phyloP scores from a whole-genome alignment of 2,113 vertebrate species.

The Heterocephalus glaber region DNA sequence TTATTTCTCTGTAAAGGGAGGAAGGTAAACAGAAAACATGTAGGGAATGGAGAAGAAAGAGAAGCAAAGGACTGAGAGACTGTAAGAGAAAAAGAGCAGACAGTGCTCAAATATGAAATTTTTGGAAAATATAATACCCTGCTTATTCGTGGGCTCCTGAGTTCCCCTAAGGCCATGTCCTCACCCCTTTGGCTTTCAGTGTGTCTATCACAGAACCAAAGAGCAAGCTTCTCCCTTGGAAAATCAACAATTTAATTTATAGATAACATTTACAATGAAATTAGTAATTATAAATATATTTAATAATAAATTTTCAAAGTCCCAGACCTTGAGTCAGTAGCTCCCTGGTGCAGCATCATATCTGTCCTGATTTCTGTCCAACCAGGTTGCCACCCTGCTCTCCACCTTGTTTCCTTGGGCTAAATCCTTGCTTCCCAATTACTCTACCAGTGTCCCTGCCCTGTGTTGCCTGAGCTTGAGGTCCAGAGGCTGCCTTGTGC shows the following conservation, averaged over 20 bases:
- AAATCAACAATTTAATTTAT: neutral
- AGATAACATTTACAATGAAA: neutral
- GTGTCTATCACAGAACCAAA: neutral
- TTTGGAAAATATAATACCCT: neutral
- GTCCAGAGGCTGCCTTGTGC: neutral
- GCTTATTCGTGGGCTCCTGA: fast-evolving
- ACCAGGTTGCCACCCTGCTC: neutral
- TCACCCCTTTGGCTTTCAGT: neutral
- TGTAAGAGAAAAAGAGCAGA: neutral
- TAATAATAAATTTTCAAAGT: neutral
- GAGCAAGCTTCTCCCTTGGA: neutral
- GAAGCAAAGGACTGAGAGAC: neutral
- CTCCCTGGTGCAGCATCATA: neutral
- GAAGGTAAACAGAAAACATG: neutral
- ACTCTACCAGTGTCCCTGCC: neutral
- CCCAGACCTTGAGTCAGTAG: neutral
- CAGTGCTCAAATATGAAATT: neutral
- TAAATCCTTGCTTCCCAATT: no score
- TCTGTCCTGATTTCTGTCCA: neutral
- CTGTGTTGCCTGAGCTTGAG: neutral
- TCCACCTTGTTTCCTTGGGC: neutral
- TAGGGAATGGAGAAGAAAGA: neutral
- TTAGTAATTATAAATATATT: neutral
- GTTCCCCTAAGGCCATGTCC: neutral
- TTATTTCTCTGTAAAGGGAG: neutral